phyloP scores from a whole-genome alignment of 2,113 vertebrate species.

The Cygnus buccinator region DNA sequence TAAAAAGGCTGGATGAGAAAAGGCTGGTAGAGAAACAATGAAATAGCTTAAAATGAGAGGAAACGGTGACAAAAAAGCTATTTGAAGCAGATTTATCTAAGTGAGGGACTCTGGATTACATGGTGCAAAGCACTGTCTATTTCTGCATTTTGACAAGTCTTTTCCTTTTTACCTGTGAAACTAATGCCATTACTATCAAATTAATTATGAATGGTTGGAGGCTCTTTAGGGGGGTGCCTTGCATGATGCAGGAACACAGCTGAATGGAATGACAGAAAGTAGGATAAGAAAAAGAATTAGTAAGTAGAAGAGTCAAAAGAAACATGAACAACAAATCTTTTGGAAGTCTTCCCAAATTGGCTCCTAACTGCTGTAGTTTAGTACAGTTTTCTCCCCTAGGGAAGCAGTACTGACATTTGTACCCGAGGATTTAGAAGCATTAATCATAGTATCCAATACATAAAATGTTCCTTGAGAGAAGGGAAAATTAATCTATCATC shows the following conservation, averaged over 20 bases:
- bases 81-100: background rate
- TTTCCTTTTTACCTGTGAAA: background rate
- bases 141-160: background rate
- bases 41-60: background rate
- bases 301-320: background rate
- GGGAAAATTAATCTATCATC: background rate
- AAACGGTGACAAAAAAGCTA: background rate
- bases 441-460: background rate
- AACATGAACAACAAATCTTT: background rate
- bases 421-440: slow-evolving; percentile 13
- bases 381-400: background rate
- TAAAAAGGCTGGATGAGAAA: slow-evolving; percentile 1
- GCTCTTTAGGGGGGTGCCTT: background rate
- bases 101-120: background rate
- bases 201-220: background rate
- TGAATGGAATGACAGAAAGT: background rate
- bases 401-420: slow-evolving; percentile 9
- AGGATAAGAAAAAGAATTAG: background rate
- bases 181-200: background rate
- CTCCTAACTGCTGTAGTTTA: background rate
- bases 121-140: background rate
- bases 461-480: background rate
- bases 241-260: background rate
- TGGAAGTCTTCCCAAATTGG: background rate
- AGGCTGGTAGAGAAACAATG: background rate